Conservation (phyloP, 2,113 vertebrate genomes). For the Tetrax tetrax region DNA sequence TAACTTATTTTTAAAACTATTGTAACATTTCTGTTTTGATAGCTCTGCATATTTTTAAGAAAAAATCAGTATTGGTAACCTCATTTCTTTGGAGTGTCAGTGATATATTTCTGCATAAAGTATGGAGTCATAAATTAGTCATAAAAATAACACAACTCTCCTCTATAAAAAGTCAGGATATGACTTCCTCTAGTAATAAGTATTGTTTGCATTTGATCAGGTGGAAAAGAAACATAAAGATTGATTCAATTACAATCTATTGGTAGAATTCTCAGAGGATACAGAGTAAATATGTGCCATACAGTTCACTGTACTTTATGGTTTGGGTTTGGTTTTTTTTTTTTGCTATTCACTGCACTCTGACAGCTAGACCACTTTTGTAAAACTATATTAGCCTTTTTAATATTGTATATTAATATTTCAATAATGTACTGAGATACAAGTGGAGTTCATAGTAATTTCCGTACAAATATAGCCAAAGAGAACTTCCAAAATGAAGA, state of each 20-base stretch:
- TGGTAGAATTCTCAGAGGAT: neutral
- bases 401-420: neutral
- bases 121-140: neutral
- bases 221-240: neutral
- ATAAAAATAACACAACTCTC: neutral
- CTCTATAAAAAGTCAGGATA: neutral
- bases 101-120: neutral
- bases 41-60: neutral
- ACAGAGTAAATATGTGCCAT: fast-evolving
- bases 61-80: fast-evolving
- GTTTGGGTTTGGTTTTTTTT: neutral
- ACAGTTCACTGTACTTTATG: neutral
- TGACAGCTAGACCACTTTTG: neutral
- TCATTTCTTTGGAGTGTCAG: neutral
- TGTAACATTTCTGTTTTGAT: neutral
- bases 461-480: neutral
- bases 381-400: neutral
- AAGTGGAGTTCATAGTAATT: neutral
- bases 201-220: neutral
- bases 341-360: neutral
- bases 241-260: neutral
- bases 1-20: neutral
- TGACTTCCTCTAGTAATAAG: neutral
- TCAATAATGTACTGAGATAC: neutral
- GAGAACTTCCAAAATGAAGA: neutral